Evolutionary conservation across 2,888 invertebrate species (phyloP).

Genomic region (Sminthurides aquaticus): DNA sequence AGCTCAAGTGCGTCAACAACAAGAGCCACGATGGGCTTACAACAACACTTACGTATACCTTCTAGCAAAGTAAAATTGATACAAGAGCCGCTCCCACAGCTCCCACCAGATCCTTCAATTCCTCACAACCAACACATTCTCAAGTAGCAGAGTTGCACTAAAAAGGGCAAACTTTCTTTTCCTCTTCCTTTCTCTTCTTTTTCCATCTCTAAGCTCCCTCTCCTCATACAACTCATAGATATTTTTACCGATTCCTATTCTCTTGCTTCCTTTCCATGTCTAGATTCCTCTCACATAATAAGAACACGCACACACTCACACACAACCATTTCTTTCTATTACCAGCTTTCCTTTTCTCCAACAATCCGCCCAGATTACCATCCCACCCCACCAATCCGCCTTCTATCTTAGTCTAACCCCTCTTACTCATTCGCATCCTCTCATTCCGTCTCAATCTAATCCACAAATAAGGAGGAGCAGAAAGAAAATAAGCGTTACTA

Average conservation of each 20-base stretch:
- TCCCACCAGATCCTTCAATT: too few species aligned
- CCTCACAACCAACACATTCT: too few species aligned
- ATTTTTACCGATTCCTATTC: background rate
- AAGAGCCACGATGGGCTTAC: conserved; percentile 20
- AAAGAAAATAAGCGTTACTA: background rate
- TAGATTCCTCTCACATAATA: background rate
- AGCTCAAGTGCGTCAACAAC: conserved; percentile 20
- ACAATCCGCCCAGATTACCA: background rate
- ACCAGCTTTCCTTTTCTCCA: background rate
- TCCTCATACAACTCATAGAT: background rate
- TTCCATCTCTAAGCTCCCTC: too few species aligned
- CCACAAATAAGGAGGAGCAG: background rate
- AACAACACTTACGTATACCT: conserved; percentile 24
- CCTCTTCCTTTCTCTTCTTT: too few species aligned
- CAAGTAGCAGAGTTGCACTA: too few species aligned
- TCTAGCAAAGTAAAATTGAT: conserved; percentile 19
- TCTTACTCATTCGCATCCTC: background rate
- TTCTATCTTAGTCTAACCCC: too few species aligned
- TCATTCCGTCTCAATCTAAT: background rate
- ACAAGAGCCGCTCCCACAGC: conserved; percentile 4
- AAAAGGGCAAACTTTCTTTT: too few species aligned
- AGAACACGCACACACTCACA: background rate
- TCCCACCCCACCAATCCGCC: background rate
- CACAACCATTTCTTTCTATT: background rate
- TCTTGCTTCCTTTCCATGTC: background rate